These are phyloP conservation scores for Cotesia congregata DNA, from an alignment of 2,888 invertebrate genomes.

Conservation along the genomic window DNA sequence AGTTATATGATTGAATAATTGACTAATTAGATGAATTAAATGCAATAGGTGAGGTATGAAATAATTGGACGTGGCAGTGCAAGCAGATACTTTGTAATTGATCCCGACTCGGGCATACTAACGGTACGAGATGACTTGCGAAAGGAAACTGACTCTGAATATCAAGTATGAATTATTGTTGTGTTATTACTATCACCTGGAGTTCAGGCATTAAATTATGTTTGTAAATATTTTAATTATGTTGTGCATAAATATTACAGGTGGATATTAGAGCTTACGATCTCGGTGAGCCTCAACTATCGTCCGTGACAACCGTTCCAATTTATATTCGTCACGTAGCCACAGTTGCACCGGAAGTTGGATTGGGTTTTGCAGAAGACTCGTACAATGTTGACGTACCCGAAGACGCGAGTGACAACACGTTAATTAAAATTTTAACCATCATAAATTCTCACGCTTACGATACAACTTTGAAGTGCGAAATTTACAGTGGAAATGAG, in stretches of 20 bases:
- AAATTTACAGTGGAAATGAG: constrained; percentile 83
- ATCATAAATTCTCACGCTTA: constrained; percentile 81
- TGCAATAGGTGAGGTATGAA: constrained; percentile 77
- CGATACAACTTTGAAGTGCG: constrained; percentile 83
- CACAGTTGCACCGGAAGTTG: constrained; percentile 79
- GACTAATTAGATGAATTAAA: neutral
- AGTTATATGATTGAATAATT: neutral
- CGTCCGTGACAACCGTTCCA: constrained; percentile 85
- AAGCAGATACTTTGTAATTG: constrained; percentile 88
- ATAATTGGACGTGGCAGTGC: constrained; percentile 87
- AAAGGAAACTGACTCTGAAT: constrained; percentile 89
- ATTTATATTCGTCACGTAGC: constrained; percentile 88
- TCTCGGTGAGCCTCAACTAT: constrained; percentile 86
- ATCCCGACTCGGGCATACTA: constrained; percentile 85
- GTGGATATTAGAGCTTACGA: constrained; percentile 89
- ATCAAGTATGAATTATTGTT: constrained; percentile 75
- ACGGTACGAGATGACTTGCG: constrained; percentile 86
- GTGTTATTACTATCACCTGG: neutral
- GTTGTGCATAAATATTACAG: constrained; percentile 67
- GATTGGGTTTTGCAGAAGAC: constrained; percentile 89
- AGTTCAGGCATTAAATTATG: constrained; percentile 13
- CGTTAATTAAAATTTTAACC: constrained; percentile 79
- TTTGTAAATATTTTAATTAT: constrained; percentile 20
- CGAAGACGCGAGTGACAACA: constrained; percentile 81
- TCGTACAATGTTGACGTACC: constrained; percentile 86